Conservation (phyloP, 2,113 vertebrate genomes). For the Phaethon lepturus region DNA sequence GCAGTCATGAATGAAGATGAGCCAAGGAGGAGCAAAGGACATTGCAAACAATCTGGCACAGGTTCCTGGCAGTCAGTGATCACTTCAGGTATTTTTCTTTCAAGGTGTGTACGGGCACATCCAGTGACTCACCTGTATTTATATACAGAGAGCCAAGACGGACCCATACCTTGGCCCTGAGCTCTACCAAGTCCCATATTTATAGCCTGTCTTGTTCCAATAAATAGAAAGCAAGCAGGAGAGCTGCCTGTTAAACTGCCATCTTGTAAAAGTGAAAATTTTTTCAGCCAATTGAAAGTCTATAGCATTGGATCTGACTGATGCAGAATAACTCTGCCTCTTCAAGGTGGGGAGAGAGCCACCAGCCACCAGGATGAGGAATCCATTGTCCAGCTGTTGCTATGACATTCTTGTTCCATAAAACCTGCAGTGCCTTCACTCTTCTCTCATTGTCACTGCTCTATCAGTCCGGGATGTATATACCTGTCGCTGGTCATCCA, state of each 20-base stretch:
- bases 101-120: conserved; percentile 67
- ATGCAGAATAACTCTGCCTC: not conserved
- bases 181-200: not conserved
- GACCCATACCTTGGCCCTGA: conserved; percentile 41
- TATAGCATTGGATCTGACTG: not conserved
- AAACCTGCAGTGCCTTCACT: not conserved
- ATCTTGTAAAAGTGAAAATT: not conserved
- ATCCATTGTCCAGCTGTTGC: rapidly evolving
- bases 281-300: not conserved
- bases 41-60: conserved; percentile 45
- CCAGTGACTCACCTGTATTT: conserved; percentile 73
- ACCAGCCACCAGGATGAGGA: rapidly evolving
- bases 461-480: not conserved
- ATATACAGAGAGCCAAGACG: not conserved
- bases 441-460: not conserved
- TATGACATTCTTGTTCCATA: not conserved
- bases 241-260: not conserved
- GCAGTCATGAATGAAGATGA: conserved; percentile 29
- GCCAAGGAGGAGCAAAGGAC: conserved; percentile 70
- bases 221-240: not conserved
- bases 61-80: conserved; percentile 56
- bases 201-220: not conserved
- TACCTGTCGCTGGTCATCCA: not conserved
- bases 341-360: not conserved
- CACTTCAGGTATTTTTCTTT: conserved; percentile 63